Conservation (phyloP, 2,888 invertebrate genomes). For the Heliconius ismenius region DNA sequence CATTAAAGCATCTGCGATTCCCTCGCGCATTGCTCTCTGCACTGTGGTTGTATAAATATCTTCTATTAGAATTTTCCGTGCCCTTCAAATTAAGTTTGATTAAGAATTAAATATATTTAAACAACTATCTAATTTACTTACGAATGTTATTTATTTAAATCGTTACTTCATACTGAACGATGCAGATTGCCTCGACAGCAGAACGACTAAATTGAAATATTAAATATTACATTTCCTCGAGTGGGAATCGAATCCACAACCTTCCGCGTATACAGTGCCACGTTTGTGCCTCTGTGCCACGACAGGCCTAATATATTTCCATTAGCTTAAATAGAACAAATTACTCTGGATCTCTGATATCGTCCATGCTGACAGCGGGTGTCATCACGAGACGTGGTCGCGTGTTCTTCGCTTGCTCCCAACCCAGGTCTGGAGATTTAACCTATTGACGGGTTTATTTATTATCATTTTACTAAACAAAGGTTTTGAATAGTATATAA, state of each 20-base stretch:
- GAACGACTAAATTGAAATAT: no score
- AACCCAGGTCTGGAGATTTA: constrained; percentile 45
- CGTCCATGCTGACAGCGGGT: constrained; percentile 56
- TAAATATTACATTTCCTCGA: no score
- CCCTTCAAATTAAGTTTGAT: constrained; percentile 18
- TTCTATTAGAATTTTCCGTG: constrained; percentile 49
- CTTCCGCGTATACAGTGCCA: no score
- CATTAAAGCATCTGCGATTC: constrained; percentile 31
- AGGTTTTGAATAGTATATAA: no score
- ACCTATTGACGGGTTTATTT: constrained; percentile 41
- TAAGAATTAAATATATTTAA: no score
- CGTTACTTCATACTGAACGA: no score
- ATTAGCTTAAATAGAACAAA: not conserved
- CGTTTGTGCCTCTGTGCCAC: no score
- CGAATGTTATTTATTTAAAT: no score
- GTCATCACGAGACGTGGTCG: constrained; percentile 52
- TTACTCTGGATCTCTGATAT: constrained; percentile 47
- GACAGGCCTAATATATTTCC: not conserved
- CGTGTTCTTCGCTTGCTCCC: constrained; percentile 41
- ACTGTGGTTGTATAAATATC: constrained; percentile 56
- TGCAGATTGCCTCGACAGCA: no score
- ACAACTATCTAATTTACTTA: no score
- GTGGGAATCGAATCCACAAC: no score
- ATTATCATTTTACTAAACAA: not conserved
- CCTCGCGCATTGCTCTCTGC: constrained; percentile 42